phyloP scores from a whole-genome alignment of 2,113 vertebrate genomes.

The Mastomys coucha region DNA sequence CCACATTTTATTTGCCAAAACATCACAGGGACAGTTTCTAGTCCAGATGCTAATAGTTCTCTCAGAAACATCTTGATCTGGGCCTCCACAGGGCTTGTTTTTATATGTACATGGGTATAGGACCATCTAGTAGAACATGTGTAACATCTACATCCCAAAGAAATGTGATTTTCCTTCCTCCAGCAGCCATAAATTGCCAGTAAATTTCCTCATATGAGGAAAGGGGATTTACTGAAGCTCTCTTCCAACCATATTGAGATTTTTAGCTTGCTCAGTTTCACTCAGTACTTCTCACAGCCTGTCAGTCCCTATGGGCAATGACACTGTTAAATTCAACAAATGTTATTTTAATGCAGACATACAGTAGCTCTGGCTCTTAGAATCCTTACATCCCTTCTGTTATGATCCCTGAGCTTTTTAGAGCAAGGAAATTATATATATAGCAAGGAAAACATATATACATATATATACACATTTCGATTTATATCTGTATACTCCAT shows the following conservation, averaged over 20 bases:
- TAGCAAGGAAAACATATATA: too few species aligned
- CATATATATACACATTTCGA: neutral
- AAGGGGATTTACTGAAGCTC: neutral
- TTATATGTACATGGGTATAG: neutral
- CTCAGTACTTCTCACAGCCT: neutral
- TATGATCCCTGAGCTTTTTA: neutral
- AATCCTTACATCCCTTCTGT: neutral
- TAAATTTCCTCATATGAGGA: neutral
- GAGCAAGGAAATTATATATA: neutral
- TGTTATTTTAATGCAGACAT: neutral
- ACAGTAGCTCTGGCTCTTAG: neutral
- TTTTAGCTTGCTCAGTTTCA: neutral
- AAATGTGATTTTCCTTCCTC: neutral
- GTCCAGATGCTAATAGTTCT: neutral
- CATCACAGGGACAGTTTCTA: neutral
- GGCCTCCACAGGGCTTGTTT: neutral
- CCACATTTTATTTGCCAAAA: neutral
- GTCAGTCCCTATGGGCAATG: neutral
- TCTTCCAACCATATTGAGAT: neutral
- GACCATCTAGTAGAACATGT: neutral
- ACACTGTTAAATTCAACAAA: neutral
- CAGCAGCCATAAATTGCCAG: neutral
- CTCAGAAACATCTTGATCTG: neutral
- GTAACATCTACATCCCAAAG: neutral
- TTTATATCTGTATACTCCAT: neutral